Conservation (phyloP, 2,888 invertebrate genomes). For the Tinea pellionella region DNA sequence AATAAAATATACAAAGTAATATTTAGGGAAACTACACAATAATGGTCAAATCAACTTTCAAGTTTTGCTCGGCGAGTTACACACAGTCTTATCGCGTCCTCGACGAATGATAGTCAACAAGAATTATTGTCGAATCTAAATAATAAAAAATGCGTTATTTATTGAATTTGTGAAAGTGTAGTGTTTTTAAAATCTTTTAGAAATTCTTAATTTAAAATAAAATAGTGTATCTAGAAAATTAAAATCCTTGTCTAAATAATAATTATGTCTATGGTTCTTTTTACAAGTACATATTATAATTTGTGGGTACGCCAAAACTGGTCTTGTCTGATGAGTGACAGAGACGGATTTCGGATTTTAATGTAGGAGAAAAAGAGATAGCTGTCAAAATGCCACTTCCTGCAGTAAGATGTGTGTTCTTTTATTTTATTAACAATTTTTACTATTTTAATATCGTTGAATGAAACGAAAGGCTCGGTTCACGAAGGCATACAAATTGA, state of each 20-base stretch:
- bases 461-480: background rate
- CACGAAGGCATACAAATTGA: too few relatives aligned
- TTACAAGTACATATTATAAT: slow-evolving; percentile 23
- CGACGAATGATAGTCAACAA: too few relatives aligned
- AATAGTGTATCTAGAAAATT: background rate
- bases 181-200: too few relatives aligned
- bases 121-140: too few relatives aligned
- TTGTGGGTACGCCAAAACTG: slow-evolving; percentile 39
- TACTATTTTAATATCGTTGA: background rate
- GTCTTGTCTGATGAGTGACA: slow-evolving; percentile 30
- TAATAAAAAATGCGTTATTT: too few relatives aligned
- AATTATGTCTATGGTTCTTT: background rate
- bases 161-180: too few relatives aligned
- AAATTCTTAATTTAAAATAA: too few relatives aligned
- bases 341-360: slow-evolving; percentile 19
- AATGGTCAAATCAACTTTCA: background rate
- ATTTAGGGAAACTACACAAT: too few relatives aligned
- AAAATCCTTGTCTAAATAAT: background rate
- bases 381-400: slow-evolving; percentile 8
- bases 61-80: background rate
- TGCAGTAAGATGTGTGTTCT: background rate
- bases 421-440: background rate
- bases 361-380: background rate
- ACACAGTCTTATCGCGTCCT: too few relatives aligned
- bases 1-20: too few relatives aligned